Base-by-base conservation (phyloP, 2,888 invertebrate species). In the Oscheius sp. region DNA sequence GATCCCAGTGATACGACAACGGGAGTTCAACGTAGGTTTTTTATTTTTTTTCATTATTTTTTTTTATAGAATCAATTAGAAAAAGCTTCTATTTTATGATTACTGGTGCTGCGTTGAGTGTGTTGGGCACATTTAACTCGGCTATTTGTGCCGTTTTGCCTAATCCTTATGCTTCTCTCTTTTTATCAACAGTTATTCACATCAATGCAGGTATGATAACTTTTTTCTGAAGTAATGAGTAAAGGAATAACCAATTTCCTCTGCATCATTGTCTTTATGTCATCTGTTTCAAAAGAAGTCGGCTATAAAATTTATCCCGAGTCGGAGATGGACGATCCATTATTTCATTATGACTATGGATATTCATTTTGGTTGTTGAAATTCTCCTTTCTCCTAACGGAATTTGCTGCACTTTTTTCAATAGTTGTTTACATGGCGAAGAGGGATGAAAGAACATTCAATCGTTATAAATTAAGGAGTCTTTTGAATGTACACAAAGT, bases 391-490 rank as follows among this genome's bases (percentile, higher is more conserved):
- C 71, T 85, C 67, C 77, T 80, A 41, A 85, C 84, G 20, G 85
- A 85, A 75, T 49, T 72, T 12, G 81, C 84, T 1, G 85, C 85
- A 1, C 66, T 86, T 4, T 79, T 85, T 41, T 72, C 77, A 1
- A 81, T 84, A 3, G 74, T 83, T n/a, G 85, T 85, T n/a, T 85
- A 82, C 71, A 80, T 85, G 85, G 85, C 86, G 6, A 86, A 86
- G 65, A 66, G 85, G 30, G 86, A 86, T 64, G 86, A 86, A 47
- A 38, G 81, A 50, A 83, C 85, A 1, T 86, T 80, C 69, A 83
- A 85, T 69, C 77, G 82, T 0, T 84, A 84, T 67, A 77, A 80
- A 41, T 82, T 86, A n/a, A 59, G 77, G 45, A 73, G 77, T 0
- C 54, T 75, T 50, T 66, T 77, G 45, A 71, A 73, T 62, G 54